phyloP scores from a whole-genome alignment of 2,888 invertebrate genomes.

The Cephus pygmeus region DNA sequence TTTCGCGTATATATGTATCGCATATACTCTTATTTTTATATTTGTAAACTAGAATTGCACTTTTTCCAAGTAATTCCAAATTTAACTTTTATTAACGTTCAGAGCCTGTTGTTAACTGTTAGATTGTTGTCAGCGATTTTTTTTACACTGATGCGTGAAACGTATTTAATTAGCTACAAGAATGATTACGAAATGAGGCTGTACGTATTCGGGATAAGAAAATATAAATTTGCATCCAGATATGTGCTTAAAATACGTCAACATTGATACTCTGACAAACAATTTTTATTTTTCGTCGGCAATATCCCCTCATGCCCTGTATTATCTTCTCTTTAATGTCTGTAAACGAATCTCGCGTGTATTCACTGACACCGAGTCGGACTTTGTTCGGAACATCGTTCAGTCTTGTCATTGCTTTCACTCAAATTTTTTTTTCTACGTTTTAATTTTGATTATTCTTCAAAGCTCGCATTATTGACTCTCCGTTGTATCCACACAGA shows the following conservation, averaged over 20 bases:
- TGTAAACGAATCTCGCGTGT: not conserved
- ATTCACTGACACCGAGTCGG: not conserved
- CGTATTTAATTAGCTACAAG: not conserved
- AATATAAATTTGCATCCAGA: not conserved
- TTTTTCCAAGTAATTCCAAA: not conserved
- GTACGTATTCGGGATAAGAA: not conserved
- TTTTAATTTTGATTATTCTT: not conserved
- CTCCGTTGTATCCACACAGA: not conserved
- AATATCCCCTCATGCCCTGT: not conserved
- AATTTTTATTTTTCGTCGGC: not conserved
- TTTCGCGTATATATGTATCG: not conserved
- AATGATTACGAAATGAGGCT: not conserved
- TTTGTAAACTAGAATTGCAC: not conserved
- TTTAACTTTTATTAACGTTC: not conserved
- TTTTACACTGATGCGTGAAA: not conserved
- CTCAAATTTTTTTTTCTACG: not conserved
- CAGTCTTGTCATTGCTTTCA: not conserved
- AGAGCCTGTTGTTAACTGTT: not conserved
- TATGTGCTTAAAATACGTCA: not conserved
- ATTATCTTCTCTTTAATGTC: not conserved
- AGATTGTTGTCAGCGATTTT: not conserved
- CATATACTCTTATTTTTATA: not conserved
- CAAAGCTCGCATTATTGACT: not conserved
- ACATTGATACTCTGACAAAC: not conserved
- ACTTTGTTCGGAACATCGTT: not conserved